Evolutionary conservation across 2,797 vertebrate genomes (phyloP), one percentile per base, ranked within the genome.

Genomic region (Channallabes apus): DNA sequence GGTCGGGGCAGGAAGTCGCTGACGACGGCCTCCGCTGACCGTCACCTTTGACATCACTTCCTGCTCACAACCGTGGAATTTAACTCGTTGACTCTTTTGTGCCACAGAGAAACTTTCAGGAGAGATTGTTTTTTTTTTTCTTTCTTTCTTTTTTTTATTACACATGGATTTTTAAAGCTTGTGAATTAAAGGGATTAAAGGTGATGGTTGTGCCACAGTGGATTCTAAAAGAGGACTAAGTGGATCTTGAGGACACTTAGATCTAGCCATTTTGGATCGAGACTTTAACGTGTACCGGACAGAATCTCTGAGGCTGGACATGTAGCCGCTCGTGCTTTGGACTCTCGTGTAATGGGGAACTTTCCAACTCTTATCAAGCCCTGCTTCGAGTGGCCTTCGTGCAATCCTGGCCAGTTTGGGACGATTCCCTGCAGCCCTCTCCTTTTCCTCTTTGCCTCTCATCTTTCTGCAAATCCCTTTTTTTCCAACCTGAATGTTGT

Each of bases 1-100:
- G 90, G 90, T 92, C 90, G 91, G 78, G 90, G 88, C 91, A 87
- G 91, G 90, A 75, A 91, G 86, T 88, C 80, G 59, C 83, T 85
- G 87, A 90, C 71, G 87, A 90, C 75, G 84, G 85, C 83, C 90
- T 56, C 85, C 88, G 83, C 83, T 75, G 83, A 89, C 88, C 82
- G 58, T 85, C 92, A 88, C 87, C 75, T 83, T 88, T 68, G 90
- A 85, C 86, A 91, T 83, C 82, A 86, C 88, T 89, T 83, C 88
- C 91, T 91, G 92, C 89, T 92, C 92, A 88, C 71, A 87, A 86
- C 82, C 83, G 82, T 88, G 88, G 87, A 86, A 67, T 72, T 87
- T 61, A 87, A 71, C 46, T 51, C 85, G 75, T 89, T 86, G 90
- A 89, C 85, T 80, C 73, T 68, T 72, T 73, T 71, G 82, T 88